Evolutionary conservation across 2,888 invertebrate genomes (phyloP), one percentile per base, ranked within the genome.

Genomic region (Parochlus steinenii): DNA sequence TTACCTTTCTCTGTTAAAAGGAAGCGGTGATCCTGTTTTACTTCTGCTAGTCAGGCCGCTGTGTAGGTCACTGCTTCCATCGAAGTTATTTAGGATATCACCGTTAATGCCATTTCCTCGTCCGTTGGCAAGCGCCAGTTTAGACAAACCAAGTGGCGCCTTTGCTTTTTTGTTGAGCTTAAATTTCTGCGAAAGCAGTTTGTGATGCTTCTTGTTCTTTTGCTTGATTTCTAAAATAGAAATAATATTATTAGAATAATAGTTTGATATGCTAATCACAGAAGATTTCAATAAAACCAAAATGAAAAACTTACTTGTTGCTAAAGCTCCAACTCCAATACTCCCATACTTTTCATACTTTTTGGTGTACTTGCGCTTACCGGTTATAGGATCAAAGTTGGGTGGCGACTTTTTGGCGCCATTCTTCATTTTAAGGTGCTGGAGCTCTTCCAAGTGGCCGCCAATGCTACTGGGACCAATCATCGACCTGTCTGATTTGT

Each of bases 11-110:
- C 42, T 31, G 20, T 37, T 29, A 27, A 19, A 36, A 15, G 61
- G 64, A 48, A 60, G 60, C 46, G 67, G 67, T 39, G 67, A 65
- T 41, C 67, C 60, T 47, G 62, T 63, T 47, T 66, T 63, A 53
- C 64, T 67, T 26, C 63, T 59, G 42, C 55, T 53, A 11, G 24
- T 6, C 18, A 18, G 17, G 6, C 30, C 36, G 12, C 10, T 25
- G 19, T 30, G 24, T 17, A 25, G 16, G 5, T 30, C 26, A 19
- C 11, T n/a, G 12, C 18, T 20, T 10, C 30, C 30, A 29, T 36
- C 30, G 5, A 36, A 8, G 12, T 25, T 24, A 30, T 36, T 36
- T 4, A n/a, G 23, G 19, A 18, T 11, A 11, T 12, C 11, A 11
- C 5, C 5, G 14, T 30, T 6, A 16, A 11, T 18, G n/a, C n/a